Evolutionary conservation across 2,888 invertebrate species (phyloP).

Genomic region (Synanthedon formicaeformis): DNA sequence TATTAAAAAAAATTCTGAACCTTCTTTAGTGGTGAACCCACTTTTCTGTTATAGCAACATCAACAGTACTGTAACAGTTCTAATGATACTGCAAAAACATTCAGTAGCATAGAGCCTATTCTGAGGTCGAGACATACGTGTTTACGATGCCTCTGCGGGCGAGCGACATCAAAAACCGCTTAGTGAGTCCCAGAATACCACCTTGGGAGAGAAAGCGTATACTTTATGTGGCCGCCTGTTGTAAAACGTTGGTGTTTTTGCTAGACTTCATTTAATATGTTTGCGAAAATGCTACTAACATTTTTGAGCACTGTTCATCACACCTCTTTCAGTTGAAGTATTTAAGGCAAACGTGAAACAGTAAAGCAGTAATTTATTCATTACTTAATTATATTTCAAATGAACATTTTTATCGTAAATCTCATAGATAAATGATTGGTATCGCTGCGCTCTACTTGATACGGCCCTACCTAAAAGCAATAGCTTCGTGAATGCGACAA

Average conservation of each 20-base stretch:
- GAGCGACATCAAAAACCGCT: slow-evolving; percentile 51
- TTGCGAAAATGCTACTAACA: not conserved
- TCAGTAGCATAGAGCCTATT: slow-evolving; percentile 10
- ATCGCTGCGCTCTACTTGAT: no score
- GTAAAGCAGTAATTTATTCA: no score
- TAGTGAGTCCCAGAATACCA: slow-evolving; percentile 36
- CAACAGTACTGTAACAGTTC: slow-evolving; percentile 16
- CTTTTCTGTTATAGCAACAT: slow-evolving; percentile 10
- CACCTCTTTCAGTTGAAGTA: no score
- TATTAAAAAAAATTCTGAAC: no score
- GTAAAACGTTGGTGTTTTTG: slow-evolving; percentile 25
- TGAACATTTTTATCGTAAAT: no score
- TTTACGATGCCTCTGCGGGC: slow-evolving; percentile 37
- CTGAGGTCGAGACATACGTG: slow-evolving; percentile 20
- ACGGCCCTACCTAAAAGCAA: no score
- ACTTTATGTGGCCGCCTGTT: slow-evolving; percentile 28
- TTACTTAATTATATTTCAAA: no score
- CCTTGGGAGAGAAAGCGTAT: slow-evolving; percentile 16
- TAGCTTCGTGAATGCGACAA: no score
- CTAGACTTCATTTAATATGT: not conserved
- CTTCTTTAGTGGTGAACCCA: no score
- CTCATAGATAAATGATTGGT: no score
- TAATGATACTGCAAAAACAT: slow-evolving; percentile 28
- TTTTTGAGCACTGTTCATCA: not conserved
- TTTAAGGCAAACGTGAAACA: no score